Evolutionary conservation across 1,140 invertebrate genomes (phyloP).

Genomic region (Dendroctonus ponderosae): DNA sequence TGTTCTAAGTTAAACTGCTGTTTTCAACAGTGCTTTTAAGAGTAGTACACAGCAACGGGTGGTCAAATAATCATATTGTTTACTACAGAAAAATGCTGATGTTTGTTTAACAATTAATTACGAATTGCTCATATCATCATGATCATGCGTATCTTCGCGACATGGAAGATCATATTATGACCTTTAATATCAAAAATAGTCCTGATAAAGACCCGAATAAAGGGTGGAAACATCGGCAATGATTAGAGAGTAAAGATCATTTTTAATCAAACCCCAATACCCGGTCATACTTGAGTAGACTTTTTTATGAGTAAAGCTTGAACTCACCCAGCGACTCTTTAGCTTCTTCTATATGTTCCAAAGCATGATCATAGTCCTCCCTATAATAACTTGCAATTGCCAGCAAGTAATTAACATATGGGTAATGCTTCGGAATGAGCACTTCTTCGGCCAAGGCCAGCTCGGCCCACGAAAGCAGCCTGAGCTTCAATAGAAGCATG

Average conservation of each 20-base stretch:
- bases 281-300: too few species aligned
- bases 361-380: constrained; percentile 40
- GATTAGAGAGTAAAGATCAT: neutral
- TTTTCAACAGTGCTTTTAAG: too few species aligned
- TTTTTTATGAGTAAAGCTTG: neutral
- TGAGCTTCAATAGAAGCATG: constrained; percentile 41
- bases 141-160: too few species aligned
- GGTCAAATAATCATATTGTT: too few species aligned
- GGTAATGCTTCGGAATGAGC: constrained; percentile 24
- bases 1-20: too few species aligned
- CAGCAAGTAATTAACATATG: constrained; percentile 43
- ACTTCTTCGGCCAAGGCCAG: constrained; percentile 38
- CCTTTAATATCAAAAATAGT: constrained; percentile 1
- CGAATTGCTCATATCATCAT: too few species aligned
- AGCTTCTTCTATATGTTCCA: constrained; percentile 41
- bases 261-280: too few species aligned
- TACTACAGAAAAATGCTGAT: too few species aligned
- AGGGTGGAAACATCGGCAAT: constrained; percentile 6
- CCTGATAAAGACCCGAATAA: constrained; percentile 11
- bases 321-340: constrained; percentile 35
- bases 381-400: constrained; percentile 40
- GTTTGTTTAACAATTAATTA: too few species aligned
- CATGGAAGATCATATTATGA: too few species aligned
- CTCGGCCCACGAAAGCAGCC: constrained; percentile 41
- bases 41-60: too few species aligned